Conservation (phyloP, 2,888 invertebrate genomes). For the Octonoba sinensis region DNA sequence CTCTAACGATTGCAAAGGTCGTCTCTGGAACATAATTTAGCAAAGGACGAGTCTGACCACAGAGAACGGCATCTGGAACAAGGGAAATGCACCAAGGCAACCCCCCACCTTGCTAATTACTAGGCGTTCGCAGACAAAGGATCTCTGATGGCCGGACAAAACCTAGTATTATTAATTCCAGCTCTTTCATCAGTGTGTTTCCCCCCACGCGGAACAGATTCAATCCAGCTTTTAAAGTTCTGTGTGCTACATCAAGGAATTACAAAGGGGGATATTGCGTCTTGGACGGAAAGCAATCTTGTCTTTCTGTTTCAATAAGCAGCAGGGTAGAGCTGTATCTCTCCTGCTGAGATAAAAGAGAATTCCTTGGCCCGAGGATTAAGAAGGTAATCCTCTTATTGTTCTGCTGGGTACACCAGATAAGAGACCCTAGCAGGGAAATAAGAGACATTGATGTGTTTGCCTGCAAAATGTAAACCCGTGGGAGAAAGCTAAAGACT, state of each 20-base stretch:
- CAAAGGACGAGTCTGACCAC: constrained; percentile 1
- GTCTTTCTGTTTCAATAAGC: constrained; percentile 48
- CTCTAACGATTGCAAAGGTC: no score
- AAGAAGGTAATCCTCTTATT: constrained; percentile 48
- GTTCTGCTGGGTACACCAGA: constrained; percentile 55
- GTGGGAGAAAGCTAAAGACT: constrained; percentile 11
- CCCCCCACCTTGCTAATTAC: constrained; percentile 27
- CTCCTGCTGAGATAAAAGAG: constrained; percentile 38
- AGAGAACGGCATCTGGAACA: constrained; percentile 3
- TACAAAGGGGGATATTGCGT: constrained; percentile 8
- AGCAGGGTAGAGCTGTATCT: constrained; percentile 13
- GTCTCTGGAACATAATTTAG: constrained; percentile 8
- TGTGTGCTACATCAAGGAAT: constrained; percentile 2
- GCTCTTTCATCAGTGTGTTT: background rate
- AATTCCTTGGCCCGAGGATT: constrained; percentile 27
- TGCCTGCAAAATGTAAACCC: constrained; percentile 37
- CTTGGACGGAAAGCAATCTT: constrained; percentile 36
- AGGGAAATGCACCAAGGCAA: constrained; percentile 3
- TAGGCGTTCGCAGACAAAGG: constrained; percentile 23
- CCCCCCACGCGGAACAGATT: background rate
- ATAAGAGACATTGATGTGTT: constrained; percentile 40
- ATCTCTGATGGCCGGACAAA: constrained; percentile 20
- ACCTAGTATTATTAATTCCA: constrained; percentile 42
- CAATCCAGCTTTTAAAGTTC: constrained; percentile 8
- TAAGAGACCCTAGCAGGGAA: constrained; percentile 27